phyloP scores from a whole-genome alignment of 2,888 invertebrate genomes.

The Sarcophaga variegata region DNA sequence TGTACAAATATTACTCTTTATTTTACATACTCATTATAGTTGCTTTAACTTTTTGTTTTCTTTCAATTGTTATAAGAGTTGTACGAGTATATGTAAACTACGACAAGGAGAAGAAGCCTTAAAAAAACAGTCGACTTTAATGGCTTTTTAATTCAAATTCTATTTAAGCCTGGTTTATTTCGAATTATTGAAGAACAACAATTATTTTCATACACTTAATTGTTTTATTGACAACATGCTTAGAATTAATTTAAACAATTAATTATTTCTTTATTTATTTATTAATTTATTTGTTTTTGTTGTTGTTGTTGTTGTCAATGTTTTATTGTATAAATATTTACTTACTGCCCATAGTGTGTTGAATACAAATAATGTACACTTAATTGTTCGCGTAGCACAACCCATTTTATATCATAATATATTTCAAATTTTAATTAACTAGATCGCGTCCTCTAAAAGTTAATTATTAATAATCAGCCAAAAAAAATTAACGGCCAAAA shows the following conservation, averaged over 20 bases:
- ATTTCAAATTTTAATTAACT: neutral
- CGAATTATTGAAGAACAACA: no score
- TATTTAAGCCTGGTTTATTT: no score
- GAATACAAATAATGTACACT: constrained; percentile 76
- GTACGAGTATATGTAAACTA: neutral
- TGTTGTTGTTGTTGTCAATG: neutral
- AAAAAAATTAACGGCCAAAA: neutral
- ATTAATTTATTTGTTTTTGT: neutral
- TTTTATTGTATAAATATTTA: constrained; percentile 52
- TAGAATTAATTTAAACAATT: no score
- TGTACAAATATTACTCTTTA: neutral
- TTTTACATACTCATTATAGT: neutral
- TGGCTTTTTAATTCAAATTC: no score
- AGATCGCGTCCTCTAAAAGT: constrained; percentile 11
- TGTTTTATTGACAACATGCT: no score
- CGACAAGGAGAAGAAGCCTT: no score
- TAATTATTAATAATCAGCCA: constrained; percentile 19
- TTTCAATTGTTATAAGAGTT: neutral
- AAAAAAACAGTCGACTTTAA: no score
- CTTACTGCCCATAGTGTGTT: constrained; percentile 79
- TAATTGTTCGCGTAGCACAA: constrained; percentile 77
- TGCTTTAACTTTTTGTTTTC: neutral
- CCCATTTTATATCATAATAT: constrained; percentile 72
- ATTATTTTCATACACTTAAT: no score
- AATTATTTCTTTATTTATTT: neutral